phyloP scores from a whole-genome alignment of 2,888 invertebrate species.

The Ochropleura plecta region DNA sequence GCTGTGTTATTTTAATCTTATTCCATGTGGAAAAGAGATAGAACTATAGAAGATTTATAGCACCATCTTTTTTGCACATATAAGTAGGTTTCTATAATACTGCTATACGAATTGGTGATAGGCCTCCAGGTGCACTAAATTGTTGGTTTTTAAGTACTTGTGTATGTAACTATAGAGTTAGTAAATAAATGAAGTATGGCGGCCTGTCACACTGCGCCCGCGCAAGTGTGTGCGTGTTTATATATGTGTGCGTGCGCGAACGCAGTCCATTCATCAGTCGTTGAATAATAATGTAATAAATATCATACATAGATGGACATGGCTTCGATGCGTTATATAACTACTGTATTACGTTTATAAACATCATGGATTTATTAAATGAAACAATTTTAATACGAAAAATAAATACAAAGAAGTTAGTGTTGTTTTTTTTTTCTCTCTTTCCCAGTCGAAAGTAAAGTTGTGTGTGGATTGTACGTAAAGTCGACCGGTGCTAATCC shows the following conservation, averaged over 20 bases:
- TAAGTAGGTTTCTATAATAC: neutral
- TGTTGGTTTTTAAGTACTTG: conserved; percentile 43
- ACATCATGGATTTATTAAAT: conserved; percentile 90
- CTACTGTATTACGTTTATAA: conserved; percentile 89
- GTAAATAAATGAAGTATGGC: conserved; percentile 57
- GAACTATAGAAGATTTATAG: neutral
- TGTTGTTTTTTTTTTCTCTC: conserved; percentile 69
- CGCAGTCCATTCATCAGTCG: conserved; percentile 71
- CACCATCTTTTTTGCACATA: neutral
- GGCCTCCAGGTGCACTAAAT: conserved; percentile 34
- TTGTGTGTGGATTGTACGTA: neutral
- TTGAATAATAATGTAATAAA: conserved; percentile 78
- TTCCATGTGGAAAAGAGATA: neutral
- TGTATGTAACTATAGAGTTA: conserved; percentile 49
- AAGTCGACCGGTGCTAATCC: too few relatives aligned
- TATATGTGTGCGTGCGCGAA: conserved; percentile 63
- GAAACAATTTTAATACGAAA: conserved; percentile 86
- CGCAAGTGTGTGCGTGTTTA: conserved; percentile 63
- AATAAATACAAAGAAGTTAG: conserved; percentile 87
- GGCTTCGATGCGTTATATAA: conserved; percentile 84
- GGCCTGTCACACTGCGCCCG: conserved; percentile 65
- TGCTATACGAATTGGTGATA: neutral
- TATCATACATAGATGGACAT: conserved; percentile 83
- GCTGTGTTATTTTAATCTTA: neutral
- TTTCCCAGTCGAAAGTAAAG: neutral